Evolutionary conservation across 2,113 vertebrate species (phyloP).

Genomic region (Gymnarchus niloticus): DNA sequence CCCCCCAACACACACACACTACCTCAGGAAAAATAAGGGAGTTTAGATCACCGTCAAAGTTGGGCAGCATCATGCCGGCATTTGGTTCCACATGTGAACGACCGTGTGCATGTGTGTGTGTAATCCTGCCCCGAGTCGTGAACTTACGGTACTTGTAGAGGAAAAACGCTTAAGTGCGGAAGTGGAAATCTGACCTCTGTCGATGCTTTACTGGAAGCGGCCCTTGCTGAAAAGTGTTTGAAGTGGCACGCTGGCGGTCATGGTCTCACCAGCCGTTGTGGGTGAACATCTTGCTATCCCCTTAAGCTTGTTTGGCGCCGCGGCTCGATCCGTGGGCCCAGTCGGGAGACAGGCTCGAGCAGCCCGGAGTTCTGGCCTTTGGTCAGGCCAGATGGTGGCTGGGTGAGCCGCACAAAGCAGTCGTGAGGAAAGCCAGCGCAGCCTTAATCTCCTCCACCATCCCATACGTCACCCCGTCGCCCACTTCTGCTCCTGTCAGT

Average conservation of each 20-base stretch:
- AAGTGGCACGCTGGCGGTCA: conserved; percentile 13
- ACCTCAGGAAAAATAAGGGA: not conserved
- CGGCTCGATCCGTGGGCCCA: not conserved
- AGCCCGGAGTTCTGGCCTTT: conserved; percentile 1
- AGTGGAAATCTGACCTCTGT: not conserved
- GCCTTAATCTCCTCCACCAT: not conserved
- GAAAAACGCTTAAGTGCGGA: not conserved
- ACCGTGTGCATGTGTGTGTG: not conserved
- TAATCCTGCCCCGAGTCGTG: not conserved
- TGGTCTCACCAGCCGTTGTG: not conserved
- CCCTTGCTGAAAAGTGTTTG: not conserved
- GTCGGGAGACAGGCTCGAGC: not conserved
- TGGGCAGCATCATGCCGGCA: not conserved
- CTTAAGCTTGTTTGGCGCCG: conserved; percentile 4
- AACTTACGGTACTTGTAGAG: not conserved
- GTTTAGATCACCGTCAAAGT: not conserved
- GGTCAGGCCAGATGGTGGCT: conserved; percentile 19
- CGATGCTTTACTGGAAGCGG: not conserved
- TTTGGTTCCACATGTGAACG: not conserved
- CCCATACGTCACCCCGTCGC: not conserved
- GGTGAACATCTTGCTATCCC: conserved; percentile 5
- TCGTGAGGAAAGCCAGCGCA: not conserved
- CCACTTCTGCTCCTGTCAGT: conserved; percentile 7
- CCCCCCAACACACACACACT: not conserved
- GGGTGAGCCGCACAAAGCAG: not conserved